Conservation (phyloP, 2,888 invertebrate genomes). For the Cataglyphis albicans region DNA sequence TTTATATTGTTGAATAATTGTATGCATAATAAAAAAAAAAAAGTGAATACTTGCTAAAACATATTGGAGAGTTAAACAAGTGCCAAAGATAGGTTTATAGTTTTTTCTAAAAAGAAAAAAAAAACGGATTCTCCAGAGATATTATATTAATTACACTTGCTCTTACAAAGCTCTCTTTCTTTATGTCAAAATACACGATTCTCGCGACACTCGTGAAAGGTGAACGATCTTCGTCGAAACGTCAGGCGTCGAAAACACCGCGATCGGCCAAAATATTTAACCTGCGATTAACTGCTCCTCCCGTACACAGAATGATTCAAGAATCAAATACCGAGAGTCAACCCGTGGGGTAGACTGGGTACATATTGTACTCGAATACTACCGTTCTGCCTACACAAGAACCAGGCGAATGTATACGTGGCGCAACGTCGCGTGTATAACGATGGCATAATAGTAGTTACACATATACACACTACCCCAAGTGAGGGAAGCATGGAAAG, state of each 20-base stretch:
- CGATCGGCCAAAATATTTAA: conserved; percentile 84
- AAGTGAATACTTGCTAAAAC: not conserved
- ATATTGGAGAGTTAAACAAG: not conserved
- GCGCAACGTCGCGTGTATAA: conserved; percentile 70
- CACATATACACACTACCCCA: conserved; percentile 57
- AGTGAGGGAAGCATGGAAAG: conserved; percentile 42
- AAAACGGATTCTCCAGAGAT: not conserved
- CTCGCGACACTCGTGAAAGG: not conserved
- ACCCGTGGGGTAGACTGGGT: conserved; percentile 83
- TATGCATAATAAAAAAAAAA: not conserved
- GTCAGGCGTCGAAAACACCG: conserved; percentile 58
- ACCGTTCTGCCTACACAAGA: conserved; percentile 72
- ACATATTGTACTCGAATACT: conserved; percentile 83
- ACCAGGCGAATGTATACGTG: conserved; percentile 70
- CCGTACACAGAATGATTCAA: conserved; percentile 84
- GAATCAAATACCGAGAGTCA: conserved; percentile 86
- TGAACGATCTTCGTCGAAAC: conserved; percentile 49
- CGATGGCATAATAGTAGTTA: conserved; percentile 69
- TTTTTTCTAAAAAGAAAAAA: not conserved
- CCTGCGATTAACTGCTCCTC: conserved; percentile 83
- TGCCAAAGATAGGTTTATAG: not conserved
- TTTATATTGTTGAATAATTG: not conserved
- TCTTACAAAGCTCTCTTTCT: not conserved
- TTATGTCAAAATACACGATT: not conserved
- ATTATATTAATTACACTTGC: not conserved